Evolutionary conservation across 92 coral and sea anemone species (phyloP), one percentile per base, ranked within the genome.

Genomic region (Siderastrea radians): DNA sequence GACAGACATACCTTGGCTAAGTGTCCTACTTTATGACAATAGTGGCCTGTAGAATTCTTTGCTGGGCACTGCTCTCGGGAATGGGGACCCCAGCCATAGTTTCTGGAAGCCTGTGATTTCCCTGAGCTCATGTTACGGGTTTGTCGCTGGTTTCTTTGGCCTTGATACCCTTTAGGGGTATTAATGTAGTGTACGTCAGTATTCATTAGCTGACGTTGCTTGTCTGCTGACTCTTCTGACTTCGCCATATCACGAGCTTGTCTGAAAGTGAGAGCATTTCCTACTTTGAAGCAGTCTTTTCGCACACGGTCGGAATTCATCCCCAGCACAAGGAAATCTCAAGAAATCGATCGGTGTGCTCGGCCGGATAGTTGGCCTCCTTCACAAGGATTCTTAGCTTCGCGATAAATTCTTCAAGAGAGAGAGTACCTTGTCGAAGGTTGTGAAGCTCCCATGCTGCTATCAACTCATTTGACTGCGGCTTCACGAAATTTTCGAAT

Each of bases 391-490:
- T 45, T 61, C 78, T 61, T 6, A 90, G 55, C 45, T 90, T 85
- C 1, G 93, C 83, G 17, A 86, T 90, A 48, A 86, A 91, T 82
- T 91, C 92, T 74, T 88, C 81, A 3, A 74, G 49, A 15, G 91
- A 91, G 1, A 91, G 57, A 10, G 79, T 82, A 12, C 91, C 89
- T 87, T 87, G 94, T 50, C 84, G 63, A 8, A 87, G 16, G 59
- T 83, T 69, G 82, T 91, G 68, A 16, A 70, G 67, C 57, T 87
- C 94, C 94, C 91, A 91, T 6, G 91, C 88, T 7, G 94, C 68
- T 45, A 86, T 90, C 68, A 90, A 63, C 78, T 91, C 94, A 67
- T 91, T 91, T 7, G 91, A 88, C 17, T 89, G 92, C 7, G 89
- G 92, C 72, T 91, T 91, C 11, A 90, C 91, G 68, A 19, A 19